These are phyloP conservation scores for Muntiacus muntjak DNA, from an alignment of 2,113 vertebrate species.

Conservation along the genomic window DNA sequence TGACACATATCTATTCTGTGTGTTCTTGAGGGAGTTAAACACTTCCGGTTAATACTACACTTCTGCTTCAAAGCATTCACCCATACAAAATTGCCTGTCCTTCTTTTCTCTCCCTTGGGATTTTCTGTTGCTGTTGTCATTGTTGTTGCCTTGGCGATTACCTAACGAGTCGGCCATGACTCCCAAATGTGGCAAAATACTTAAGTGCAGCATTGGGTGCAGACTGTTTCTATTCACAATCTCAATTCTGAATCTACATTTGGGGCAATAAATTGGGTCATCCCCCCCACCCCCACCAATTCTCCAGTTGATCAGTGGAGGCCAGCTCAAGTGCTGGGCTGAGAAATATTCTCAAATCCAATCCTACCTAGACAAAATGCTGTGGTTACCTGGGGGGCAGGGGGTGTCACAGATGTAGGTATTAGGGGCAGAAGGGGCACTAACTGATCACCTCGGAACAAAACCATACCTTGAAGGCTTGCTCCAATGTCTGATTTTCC, in stretches of 20 bases:
- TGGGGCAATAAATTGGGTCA: background rate
- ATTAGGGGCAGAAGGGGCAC: background rate
- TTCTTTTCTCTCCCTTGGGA: background rate
- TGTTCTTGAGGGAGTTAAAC: background rate
- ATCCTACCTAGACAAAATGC: background rate
- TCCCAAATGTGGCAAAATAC: background rate
- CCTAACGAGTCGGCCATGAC: background rate
- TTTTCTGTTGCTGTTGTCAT: background rate
- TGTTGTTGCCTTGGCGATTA: background rate
- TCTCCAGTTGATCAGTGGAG: background rate
- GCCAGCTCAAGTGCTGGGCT: background rate
- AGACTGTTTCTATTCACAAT: background rate
- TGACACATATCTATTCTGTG: background rate
- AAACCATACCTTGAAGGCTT: background rate
- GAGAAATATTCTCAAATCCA: background rate
- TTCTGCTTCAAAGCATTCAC: background rate
- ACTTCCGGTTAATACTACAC: background rate
- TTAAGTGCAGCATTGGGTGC: background rate
- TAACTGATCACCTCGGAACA: background rate
- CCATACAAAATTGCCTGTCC: background rate
- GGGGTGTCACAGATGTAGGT: background rate
- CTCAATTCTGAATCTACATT: background rate
- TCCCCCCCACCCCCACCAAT: background rate
- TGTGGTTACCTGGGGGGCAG: background rate
- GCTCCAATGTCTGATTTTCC: background rate